Evolutionary conservation across 2,113 vertebrate genomes (phyloP), one percentile per base, ranked within the genome.

Genomic region (Glaucidium brasilianum): DNA sequence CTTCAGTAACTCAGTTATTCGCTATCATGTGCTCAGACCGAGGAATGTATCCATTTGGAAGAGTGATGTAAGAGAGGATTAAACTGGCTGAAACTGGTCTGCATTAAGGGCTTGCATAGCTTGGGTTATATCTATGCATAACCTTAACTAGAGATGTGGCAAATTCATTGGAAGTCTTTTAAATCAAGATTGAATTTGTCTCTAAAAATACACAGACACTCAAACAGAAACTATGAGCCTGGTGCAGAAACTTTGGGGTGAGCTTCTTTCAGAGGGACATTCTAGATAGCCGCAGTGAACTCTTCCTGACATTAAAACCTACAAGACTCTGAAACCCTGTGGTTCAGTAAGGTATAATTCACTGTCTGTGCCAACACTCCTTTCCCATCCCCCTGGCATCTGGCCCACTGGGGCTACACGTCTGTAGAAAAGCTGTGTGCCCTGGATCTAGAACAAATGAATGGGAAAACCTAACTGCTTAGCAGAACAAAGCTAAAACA

Each of bases 401-500:
- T 60, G 62, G 39, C 37, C 62, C 53, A 41, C 30, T 45, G 27
- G 85, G 66, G 30, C 30, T 85, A 64, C 64, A 58, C 0, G 0
- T 55, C 68, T 85, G 72, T 78, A 75, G 50, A 85, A 89, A 59
- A 81, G 26, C 30, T 87, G 14, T 94, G 60, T 67, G 45, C 11
- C 7, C 1, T 49, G n/a, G 6, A 10, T 76, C 50, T 68, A 76
- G 86, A n/a, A 82, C n/a, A 87, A 90, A 90, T 58, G 58, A 83
- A 55, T 52, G 77, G 64, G 55, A 90, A 92, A 96, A 95, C 73
- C 52, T 85, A 75, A 58, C 66, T 71, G 56, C 67, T 95, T 75
- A 89, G 26, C 39, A 92, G 80, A 92, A 88, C 63, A 96, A 94
- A 93, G 75, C 53, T 88, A 90, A 80, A 90, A 88, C 68, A 74